A percentile compares a stretch with the other conserved stretches of the same genome.
Evolutionary conservation across 1,140 invertebrate genomes (phyloP).

Genomic region (Aphelenchoides avenae): DNA sequence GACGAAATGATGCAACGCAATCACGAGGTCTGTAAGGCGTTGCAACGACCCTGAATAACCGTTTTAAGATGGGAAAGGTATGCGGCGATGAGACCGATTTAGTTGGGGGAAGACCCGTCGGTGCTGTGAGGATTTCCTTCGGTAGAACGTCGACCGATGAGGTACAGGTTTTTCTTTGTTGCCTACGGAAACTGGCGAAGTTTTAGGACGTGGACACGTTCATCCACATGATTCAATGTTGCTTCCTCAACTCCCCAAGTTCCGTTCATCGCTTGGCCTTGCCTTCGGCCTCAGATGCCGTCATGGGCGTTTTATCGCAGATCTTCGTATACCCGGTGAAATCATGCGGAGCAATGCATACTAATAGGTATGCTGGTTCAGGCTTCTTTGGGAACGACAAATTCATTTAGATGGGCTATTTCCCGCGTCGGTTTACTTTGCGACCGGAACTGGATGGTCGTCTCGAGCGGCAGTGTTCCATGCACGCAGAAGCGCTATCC

Average conservation of each 20-base stretch:
- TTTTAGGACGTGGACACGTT: constrained; percentile 38
- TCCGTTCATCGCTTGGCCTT: constrained; percentile 2
- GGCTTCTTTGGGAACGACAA: constrained; percentile 43
- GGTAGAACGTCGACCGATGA: constrained; percentile 78
- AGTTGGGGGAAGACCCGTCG: constrained; percentile 81
- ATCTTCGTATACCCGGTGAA: constrained; percentile 88
- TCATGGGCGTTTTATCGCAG: constrained; percentile 61
- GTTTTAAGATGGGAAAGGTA: constrained; percentile 73
- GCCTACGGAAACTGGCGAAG: not conserved
- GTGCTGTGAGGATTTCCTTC: constrained; percentile 83
- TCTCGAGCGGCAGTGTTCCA: constrained; percentile 72
- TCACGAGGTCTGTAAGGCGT: constrained; percentile 70
- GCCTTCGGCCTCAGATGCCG: not conserved
- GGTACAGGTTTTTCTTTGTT: constrained; percentile 74
- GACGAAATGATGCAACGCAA: constrained; percentile 68
- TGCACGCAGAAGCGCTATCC: constrained; percentile 81
- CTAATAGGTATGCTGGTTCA: constrained; percentile 60
- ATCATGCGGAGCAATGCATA: constrained; percentile 76
- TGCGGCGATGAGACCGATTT: constrained; percentile 86
- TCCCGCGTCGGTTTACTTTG: constrained; percentile 70
- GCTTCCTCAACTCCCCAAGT: constrained; percentile 26
- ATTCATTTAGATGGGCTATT: constrained; percentile 70
- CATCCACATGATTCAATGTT: constrained; percentile 33
- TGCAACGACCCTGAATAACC: constrained; percentile 6
- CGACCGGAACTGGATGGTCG: constrained; percentile 87